Evolutionary conservation across 2,113 vertebrate genomes (phyloP).

Genomic region (Phalacrocorax pelagicus): DNA sequence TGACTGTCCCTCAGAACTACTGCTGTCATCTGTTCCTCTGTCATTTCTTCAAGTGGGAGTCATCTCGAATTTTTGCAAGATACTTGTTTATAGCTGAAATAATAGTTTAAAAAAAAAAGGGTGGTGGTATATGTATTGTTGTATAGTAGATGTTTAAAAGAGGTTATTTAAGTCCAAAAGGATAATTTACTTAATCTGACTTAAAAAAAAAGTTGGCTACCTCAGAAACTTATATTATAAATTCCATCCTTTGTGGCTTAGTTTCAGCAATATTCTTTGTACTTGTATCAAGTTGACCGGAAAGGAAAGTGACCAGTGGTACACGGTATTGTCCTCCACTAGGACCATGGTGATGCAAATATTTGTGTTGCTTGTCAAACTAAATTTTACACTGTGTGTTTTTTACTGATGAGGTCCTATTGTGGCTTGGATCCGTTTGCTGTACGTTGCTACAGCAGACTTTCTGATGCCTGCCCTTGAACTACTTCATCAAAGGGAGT

Average conservation of each 20-base stretch:
- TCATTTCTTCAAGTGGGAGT: background rate
- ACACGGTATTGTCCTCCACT: background rate
- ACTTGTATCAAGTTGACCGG: background rate
- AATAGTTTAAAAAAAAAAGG: background rate
- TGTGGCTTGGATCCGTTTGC: background rate
- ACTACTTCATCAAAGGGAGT: slow-evolving; percentile 42
- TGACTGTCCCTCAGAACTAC: background rate
- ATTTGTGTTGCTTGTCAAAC: background rate
- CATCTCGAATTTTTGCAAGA: background rate
- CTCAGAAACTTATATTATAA: background rate
- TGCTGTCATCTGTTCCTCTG: background rate
- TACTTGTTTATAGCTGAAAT: background rate
- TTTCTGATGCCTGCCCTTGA: slow-evolving; percentile 49
- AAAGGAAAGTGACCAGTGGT: background rate
- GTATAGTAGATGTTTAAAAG: background rate
- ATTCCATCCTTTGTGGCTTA: background rate
- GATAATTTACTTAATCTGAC: background rate
- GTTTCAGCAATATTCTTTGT: background rate
- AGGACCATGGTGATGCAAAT: background rate
- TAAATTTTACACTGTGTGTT: background rate
- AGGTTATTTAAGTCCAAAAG: background rate
- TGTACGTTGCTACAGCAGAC: background rate
- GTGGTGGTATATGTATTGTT: background rate
- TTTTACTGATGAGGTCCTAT: background rate
- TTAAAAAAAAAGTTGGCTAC: background rate